Percentiles rank a stretch among this genome's conserved stretches.
Evolutionary conservation across 2,888 invertebrate genomes (phyloP).

Genomic region (Fragum fragum): DNA sequence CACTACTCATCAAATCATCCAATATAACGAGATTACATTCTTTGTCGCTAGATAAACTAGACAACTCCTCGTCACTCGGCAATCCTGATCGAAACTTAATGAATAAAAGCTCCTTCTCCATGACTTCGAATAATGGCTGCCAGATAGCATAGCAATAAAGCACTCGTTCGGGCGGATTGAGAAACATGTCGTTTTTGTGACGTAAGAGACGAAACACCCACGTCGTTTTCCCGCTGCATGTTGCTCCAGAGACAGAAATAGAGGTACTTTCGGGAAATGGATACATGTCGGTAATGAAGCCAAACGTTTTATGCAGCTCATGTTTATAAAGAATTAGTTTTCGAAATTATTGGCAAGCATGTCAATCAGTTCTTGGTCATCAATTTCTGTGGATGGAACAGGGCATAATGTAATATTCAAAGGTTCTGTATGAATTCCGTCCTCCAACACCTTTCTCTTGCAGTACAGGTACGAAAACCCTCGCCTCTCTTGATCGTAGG

Average conservation of each 20-base stretch:
- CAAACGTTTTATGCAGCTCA: not conserved
- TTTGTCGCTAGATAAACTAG: constrained; percentile 3
- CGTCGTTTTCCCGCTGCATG: constrained; percentile 3
- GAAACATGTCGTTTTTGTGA: constrained; percentile 51
- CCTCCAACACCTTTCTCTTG: constrained; percentile 45
- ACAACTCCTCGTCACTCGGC: constrained; percentile 22
- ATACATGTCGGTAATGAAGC: constrained; percentile 34
- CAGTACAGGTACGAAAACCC: constrained; percentile 58
- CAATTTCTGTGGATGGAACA: constrained; percentile 7
- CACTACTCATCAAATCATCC: constrained; percentile 43
- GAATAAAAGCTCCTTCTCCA: constrained; percentile 46
- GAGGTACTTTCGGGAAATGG: constrained; percentile 43
- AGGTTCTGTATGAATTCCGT: constrained; percentile 48
- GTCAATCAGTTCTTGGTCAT: constrained; percentile 42
- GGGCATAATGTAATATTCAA: constrained; percentile 52
- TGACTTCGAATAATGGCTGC: constrained; percentile 50
- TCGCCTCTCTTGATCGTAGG: constrained; percentile 38
- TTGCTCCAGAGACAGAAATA: constrained; percentile 27
- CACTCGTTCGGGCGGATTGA: constrained; percentile 46
- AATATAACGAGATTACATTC: constrained; percentile 35
- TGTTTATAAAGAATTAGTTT: constrained; percentile 13
- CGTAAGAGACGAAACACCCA: constrained; percentile 37
- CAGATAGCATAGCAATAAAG: constrained; percentile 60
- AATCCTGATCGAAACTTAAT: constrained; percentile 42
- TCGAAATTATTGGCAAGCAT: constrained; percentile 34